Base-by-base conservation (phyloP, 2,797 vertebrate genomes). In the Gallirallus australis region DNA sequence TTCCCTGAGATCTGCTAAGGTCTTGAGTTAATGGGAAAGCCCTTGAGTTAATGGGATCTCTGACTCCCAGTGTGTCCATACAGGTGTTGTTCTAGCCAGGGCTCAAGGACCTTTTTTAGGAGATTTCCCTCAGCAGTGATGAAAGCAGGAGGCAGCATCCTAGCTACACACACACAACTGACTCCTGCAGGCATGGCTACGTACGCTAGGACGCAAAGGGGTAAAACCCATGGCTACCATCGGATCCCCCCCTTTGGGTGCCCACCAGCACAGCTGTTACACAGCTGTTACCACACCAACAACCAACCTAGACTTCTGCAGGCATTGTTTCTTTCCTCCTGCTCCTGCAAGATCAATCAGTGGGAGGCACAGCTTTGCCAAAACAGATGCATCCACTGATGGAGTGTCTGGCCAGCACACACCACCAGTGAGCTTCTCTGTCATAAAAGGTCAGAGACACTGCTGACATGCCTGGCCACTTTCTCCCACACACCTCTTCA, bases 401-500 rank as follows among this genome's bases (percentile, higher is more conserved):
- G 63, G 68, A 71, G 65, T 13, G 20, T 66, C 42, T 37, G 86
- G 81, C 52, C 82, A 90, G 76, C 27, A 68, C 16, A 53, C 30
- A 66, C 7, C 7, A 42, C 20, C n/a, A 72, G 53, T 16, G 11
- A 68, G 61, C n/a, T 66, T 84, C 70, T 84, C 50, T 42, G 19
- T 3, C 66, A 76, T 37, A 79, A 90, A 94, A 96, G 90, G 73
- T 94, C 35, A 0, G 28, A 45, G 37, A 75, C 65, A 37, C 63
- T 53, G n/a, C 35, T 11, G 39, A 48, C 9, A 63, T 0, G 25
- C 70, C 70, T 24, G 39, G 52, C 73, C 56, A 92, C 93, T 64
- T 70, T 92, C 83, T 96, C 93, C 95, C 89, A 95, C 94, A 79
- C 64, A 60, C 18, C 39, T 64, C 77, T 48, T 75, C 70, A 93